phyloP scores from a whole-genome alignment of 2,797 vertebrate genomes.

The Erpetoichthys calabaricus region DNA sequence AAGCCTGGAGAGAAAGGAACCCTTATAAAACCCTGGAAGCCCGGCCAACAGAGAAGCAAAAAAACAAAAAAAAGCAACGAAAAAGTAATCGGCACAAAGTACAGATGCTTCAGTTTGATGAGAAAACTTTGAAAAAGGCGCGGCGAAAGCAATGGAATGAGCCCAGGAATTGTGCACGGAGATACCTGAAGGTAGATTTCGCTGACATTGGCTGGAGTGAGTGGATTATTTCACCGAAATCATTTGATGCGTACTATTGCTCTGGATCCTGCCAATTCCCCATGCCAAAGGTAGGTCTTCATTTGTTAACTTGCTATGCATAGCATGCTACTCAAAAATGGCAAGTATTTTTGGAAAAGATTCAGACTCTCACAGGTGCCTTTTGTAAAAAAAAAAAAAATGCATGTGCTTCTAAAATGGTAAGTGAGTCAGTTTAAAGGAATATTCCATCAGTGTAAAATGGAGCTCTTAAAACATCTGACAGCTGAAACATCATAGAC shows the following conservation, averaged over 20 bases:
- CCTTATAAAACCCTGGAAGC: conserved; percentile 63
- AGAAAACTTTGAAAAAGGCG: conserved; percentile 82
- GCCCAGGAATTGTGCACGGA: conserved; percentile 68
- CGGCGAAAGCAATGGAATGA: conserved; percentile 87
- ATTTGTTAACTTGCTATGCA: not conserved
- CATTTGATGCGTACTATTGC: conserved; percentile 90
- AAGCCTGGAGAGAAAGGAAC: conserved; percentile 59
- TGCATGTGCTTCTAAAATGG: too few relatives aligned
- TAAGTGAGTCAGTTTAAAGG: too few relatives aligned
- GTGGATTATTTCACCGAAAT: conserved; percentile 96
- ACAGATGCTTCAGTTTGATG: conserved; percentile 80
- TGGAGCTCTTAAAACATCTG: too few relatives aligned
- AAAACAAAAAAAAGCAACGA: conserved; percentile 63
- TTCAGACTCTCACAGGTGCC: too few relatives aligned
- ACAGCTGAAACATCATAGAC: too few relatives aligned
- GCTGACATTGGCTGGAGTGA: conserved; percentile 96
- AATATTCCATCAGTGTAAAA: too few relatives aligned
- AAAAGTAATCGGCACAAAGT: conserved; percentile 66
- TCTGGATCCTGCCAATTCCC: conserved; percentile 93
- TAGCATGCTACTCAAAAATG: too few relatives aligned
- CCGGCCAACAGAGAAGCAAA: conserved; percentile 53
- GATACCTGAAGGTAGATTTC: conserved; percentile 93
- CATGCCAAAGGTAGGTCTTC: conserved; percentile 76
- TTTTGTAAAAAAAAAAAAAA: too few relatives aligned
- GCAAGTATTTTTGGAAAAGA: too few relatives aligned